Evolutionary conservation across 2,797 vertebrate species (phyloP), one percentile per base, ranked within the genome.

Genomic region (Antrozous pallidus): DNA sequence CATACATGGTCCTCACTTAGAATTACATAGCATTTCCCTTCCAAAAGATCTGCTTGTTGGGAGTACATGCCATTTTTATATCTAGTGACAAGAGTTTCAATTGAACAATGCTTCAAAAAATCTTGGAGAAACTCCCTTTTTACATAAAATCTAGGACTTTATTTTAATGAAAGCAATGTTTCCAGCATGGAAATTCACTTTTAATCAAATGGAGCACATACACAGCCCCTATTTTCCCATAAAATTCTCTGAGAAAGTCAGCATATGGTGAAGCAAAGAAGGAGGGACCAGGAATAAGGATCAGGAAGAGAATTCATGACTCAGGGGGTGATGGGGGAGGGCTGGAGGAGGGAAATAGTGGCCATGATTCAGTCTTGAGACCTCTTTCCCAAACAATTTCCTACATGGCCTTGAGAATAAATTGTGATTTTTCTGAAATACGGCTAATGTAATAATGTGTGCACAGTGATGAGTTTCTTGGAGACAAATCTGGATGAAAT

Each of bases 81-180:
- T 94, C 83, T 77, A 86, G 42, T 56, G 58, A 91, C 73, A 69
- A 70, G 79, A 73, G 45, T 83, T 77, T 11, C 71, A 73, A 47
- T 45, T 78, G 16, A 16, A 20, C 79, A 88, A 92, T 24, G 49
- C 33, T 67, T 87, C 45, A 71, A 16, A 91, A 74, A 73, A 67
- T 38, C 77, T 88, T 70, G 47, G 56, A 94, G 49, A 92, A 95
- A 65, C 38, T 81, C 94, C 36, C 58, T 95, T 96, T 94, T 91
- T 54, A 63, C 51, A 42, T 85, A 73, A 95, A 90, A 87, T 51
- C 75, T 45, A 89, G 69, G 49, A 31, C 1, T 26, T 80, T 86
- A 83, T 92, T 92, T 90, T 92, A 83, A 61, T 73, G 45, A 75
- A 87, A 70, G n/a, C 47, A 73, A 63, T 40, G 1, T 92, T 94